Evolutionary conservation across 2,113 vertebrate species (phyloP).

Genomic region (Pelusios castaneus): DNA sequence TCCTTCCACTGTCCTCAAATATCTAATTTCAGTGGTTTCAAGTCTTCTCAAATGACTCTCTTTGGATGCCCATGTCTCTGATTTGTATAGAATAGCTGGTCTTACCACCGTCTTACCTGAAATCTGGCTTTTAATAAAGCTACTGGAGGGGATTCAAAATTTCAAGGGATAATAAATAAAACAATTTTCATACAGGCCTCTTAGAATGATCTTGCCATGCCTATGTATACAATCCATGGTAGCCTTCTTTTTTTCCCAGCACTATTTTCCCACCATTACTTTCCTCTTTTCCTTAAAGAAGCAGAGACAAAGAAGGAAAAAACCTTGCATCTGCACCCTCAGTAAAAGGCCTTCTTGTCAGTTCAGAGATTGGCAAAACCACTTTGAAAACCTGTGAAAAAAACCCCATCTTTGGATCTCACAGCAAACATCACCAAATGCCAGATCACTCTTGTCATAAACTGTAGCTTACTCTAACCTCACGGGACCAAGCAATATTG

Average conservation of each 20-base stretch:
- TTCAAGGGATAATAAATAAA: constrained; percentile 19
- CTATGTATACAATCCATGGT: not conserved
- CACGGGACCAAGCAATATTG: not conserved
- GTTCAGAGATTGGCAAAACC: constrained; percentile 28
- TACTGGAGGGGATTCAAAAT: not conserved
- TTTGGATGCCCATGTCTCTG: not conserved
- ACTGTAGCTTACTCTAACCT: not conserved
- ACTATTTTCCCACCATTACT: not conserved
- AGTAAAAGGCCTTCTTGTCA: constrained; percentile 35
- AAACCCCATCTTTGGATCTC: constrained; percentile 14
- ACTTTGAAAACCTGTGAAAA: constrained; percentile 9
- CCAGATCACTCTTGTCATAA: not conserved
- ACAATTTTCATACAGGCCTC: constrained; percentile 5
- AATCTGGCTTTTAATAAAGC: not conserved
- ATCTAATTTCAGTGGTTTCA: not conserved
- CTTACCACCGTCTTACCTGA: not conserved
- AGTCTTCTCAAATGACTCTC: not conserved
- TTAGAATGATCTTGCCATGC: not conserved
- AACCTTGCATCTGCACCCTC: constrained; percentile 20
- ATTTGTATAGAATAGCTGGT: not conserved
- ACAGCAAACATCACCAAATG: constrained; percentile 23
- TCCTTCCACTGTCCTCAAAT: not conserved
- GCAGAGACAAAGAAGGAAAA: constrained; percentile 10
- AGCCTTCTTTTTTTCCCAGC: not conserved
- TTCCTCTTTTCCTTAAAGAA: constrained; percentile 36